Percentiles rank a stretch among this genome's conserved stretches.
Conservation (phyloP, 2,113 vertebrate genomes). For the Podocnemis expansa region DNA sequence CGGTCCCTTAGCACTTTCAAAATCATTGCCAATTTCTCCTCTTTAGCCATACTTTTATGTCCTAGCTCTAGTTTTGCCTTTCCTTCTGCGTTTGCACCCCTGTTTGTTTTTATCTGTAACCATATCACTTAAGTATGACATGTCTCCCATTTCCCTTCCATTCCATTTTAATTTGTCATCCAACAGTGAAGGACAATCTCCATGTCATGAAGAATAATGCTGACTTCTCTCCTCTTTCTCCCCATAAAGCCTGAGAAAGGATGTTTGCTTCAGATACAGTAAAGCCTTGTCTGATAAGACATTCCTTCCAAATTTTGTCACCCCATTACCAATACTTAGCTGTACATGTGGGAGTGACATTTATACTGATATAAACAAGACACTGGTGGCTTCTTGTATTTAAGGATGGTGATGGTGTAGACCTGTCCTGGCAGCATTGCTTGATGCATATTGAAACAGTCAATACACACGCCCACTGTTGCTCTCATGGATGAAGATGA, state of each 20-base stretch:
- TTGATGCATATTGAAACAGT: not conserved
- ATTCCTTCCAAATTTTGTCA: not conserved
- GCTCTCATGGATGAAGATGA: not conserved
- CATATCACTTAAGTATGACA: too few species aligned
- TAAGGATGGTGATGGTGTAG: not conserved
- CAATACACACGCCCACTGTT: not conserved
- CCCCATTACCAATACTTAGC: not conserved
- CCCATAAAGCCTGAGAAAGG: not conserved
- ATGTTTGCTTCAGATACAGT: not conserved
- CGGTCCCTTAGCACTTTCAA: not conserved
- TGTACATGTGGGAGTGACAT: not conserved
- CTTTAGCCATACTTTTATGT: not conserved
- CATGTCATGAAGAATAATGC: not conserved
- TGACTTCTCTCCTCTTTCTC: not conserved
- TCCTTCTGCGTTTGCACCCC: not conserved
- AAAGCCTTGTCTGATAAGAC: not conserved
- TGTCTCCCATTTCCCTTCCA: too few species aligned
- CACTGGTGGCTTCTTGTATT: not conserved
- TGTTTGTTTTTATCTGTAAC: not conserved
- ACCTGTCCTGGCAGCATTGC: not conserved
- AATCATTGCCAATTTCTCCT: not conserved
- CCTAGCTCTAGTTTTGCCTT: not conserved
- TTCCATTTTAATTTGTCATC: too few species aligned
- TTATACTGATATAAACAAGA: not conserved
- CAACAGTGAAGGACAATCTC: not conserved